Conservation (phyloP, 2,113 vertebrate genomes). For the Herpetotheres cachinnans region DNA sequence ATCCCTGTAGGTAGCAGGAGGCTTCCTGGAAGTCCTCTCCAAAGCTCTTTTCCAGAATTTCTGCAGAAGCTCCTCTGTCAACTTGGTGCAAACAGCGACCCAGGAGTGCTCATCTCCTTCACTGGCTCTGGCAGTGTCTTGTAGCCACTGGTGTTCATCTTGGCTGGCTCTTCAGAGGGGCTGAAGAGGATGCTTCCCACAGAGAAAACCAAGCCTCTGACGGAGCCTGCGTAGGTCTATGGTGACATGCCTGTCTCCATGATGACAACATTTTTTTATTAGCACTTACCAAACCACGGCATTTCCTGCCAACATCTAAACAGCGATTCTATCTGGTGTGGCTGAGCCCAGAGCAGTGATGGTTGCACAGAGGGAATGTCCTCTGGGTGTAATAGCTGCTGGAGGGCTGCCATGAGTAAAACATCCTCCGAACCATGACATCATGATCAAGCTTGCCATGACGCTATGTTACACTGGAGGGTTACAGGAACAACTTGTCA, state of each 20-base stretch:
- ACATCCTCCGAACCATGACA: not conserved
- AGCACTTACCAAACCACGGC: not conserved
- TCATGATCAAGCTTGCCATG: accelerated
- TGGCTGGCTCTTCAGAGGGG: not conserved
- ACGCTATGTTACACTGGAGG: not conserved
- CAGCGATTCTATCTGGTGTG: accelerated
- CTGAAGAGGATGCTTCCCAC: not conserved
- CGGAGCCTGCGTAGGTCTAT: accelerated
- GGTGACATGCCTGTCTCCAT: not conserved
- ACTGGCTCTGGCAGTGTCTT: not conserved
- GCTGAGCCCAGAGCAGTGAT: not conserved
- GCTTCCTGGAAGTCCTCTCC: not conserved
- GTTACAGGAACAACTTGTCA: not conserved
- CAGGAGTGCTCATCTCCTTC: not conserved
- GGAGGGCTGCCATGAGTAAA: not conserved
- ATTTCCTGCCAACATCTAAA: not conserved
- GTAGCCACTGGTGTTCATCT: not conserved
- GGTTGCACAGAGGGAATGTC: not conserved
- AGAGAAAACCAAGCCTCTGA: not conserved
- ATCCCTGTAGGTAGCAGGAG: not conserved
- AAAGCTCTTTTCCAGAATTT: not conserved
- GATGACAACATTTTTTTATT: not conserved
- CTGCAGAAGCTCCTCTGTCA: not conserved
- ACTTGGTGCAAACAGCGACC: not conserved
- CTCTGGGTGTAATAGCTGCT: not conserved